A percentile compares a stretch with the other conserved stretches of the same genome.
phyloP scores from a whole-genome alignment of 1,140 invertebrate genomes.

The Daktulosphaira vitifoliae region DNA sequence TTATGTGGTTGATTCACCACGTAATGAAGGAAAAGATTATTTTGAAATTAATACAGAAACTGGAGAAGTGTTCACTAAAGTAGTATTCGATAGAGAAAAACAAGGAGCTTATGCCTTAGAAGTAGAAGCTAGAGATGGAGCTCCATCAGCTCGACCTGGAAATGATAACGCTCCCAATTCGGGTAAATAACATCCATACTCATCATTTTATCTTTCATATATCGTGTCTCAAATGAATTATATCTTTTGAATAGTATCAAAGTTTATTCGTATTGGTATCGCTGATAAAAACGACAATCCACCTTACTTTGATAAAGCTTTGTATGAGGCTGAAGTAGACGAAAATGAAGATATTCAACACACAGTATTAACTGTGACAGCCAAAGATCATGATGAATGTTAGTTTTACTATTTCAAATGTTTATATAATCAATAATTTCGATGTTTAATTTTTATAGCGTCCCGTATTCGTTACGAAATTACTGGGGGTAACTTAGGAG shows the following conservation, averaged over 20 bases:
- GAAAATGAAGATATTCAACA: constrained; percentile 97
- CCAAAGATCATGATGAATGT: constrained; percentile 98
- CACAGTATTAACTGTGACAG: constrained; percentile 91
- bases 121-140: constrained; percentile 85
- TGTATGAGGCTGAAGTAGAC: constrained; percentile 93
- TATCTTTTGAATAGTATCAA: constrained; percentile 59
- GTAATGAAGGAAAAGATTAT: constrained; percentile 86
- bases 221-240: background rate
- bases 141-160: constrained; percentile 83
- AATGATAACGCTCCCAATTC: constrained; percentile 83
- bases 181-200: constrained; percentile 53
- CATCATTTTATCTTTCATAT: background rate
- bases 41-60: constrained; percentile 90
- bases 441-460: constrained; percentile 55
- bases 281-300: constrained; percentile 97
- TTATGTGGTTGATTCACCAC: constrained; percentile 78
- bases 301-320: constrained; percentile 89
- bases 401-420: constrained; percentile 48
- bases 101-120: constrained; percentile 89
- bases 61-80: constrained; percentile 87
- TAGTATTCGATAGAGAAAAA: constrained; percentile 89
- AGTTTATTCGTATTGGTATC: constrained; percentile 83
- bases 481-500: constrained; percentile 95
- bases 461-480: constrained; percentile 98
- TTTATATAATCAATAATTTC: background rate